These are phyloP conservation scores for Dreissena rostriformis DNA, from an alignment of 1,140 invertebrate species.

Conservation along the genomic window DNA sequence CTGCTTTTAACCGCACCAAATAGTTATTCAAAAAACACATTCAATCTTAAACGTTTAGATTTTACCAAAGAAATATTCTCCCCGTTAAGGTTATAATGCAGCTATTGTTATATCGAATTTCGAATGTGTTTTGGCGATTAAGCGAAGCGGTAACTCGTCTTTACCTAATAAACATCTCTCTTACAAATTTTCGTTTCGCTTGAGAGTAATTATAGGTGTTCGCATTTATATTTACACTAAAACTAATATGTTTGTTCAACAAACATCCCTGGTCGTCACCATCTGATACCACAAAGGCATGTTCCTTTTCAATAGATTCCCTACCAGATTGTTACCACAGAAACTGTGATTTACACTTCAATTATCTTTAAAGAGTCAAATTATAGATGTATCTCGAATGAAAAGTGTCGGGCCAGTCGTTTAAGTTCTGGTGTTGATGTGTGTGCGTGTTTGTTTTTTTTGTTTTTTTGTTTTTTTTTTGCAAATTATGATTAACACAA, in stretches of 20 bases:
- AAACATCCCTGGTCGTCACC: too few species aligned
- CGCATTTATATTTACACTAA: slow-evolving; percentile 11
- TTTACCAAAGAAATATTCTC: background rate
- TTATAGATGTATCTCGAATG: too few species aligned
- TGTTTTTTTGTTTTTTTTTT: too few species aligned
- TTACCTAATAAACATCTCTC: slow-evolving; percentile 1
- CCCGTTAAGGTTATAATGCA: slow-evolving; percentile 5
- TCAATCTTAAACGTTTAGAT: background rate
- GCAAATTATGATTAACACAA: too few species aligned
- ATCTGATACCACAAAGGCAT: slow-evolving; percentile 22
- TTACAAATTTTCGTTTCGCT: slow-evolving; percentile 26
- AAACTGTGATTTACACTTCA: slow-evolving; percentile 37
- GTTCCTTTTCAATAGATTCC: slow-evolving; percentile 33
- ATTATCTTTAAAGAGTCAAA: slow-evolving; percentile 1
- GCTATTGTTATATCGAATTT: background rate
- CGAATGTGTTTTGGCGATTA: background rate
- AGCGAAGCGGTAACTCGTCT: background rate
- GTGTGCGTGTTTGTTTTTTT: too few species aligned
- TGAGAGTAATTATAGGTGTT: slow-evolving; percentile 42
- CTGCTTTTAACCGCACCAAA: too few species aligned
- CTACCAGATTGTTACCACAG: slow-evolving; percentile 25
- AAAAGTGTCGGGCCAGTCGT: too few species aligned
- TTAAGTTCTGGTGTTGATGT: too few species aligned
- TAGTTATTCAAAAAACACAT: too few species aligned
- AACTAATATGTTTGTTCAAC: slow-evolving; percentile 49